A percentile compares a stretch with the other conserved stretches of the same genome.
Evolutionary conservation across 2,888 invertebrate species (phyloP).

Genomic region (Tachina lurida): DNA sequence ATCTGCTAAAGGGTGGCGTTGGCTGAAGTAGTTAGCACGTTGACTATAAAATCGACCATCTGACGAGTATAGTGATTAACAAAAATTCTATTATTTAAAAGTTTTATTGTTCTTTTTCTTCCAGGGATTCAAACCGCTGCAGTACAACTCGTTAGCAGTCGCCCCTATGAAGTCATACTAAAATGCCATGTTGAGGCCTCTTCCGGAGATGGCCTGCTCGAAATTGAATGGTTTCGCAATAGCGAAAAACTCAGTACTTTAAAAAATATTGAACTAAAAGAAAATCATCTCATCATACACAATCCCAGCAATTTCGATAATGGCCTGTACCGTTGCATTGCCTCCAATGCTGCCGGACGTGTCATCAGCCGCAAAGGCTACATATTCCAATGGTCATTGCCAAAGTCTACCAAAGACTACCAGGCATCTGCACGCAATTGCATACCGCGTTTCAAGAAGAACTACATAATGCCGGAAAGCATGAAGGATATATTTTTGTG

Average conservation of each 20-base stretch:
- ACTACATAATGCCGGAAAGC: conserved; percentile 76
- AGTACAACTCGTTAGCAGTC: conserved; percentile 79
- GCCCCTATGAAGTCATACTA: conserved; percentile 79
- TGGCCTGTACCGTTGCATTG: conserved; percentile 89
- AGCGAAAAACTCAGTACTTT: conserved; percentile 85
- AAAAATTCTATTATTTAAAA: neutral
- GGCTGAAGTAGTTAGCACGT: too few relatives aligned
- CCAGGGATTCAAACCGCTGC: conserved; percentile 80
- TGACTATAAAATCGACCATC: too few relatives aligned
- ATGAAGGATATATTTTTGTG: conserved; percentile 79
- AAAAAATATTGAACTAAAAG: conserved; percentile 85
- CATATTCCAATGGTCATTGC: conserved; percentile 74
- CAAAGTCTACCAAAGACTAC: conserved; percentile 46
- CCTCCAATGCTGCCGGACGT: conserved; percentile 87
- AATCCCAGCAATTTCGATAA: conserved; percentile 84
- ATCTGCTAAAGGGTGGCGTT: too few relatives aligned
- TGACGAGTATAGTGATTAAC: too few relatives aligned
- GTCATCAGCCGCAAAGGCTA: conserved; percentile 81
- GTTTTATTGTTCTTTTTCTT: conserved; percentile 51
- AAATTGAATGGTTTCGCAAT: conserved; percentile 84
- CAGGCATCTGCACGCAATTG: conserved; percentile 75
- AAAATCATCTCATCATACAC: conserved; percentile 79
- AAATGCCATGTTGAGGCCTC: conserved; percentile 82
- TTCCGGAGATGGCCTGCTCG: conserved; percentile 78
- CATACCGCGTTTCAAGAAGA: conserved; percentile 78